Base-by-base conservation (phyloP, 2,888 invertebrate species). In the Cancer borealis region DNA sequence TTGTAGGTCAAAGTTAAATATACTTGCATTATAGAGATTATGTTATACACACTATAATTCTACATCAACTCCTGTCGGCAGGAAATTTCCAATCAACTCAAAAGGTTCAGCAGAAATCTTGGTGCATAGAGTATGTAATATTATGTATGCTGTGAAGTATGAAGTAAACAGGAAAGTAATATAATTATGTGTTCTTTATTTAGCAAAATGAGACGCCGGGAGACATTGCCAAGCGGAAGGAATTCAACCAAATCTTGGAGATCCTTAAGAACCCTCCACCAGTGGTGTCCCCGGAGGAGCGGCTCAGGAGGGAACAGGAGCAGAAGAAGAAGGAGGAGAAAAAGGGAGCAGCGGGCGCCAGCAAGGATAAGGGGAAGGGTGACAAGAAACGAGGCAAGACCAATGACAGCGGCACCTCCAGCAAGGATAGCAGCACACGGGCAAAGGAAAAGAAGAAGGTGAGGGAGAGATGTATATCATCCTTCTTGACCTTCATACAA, bases 141-240 rank as follows among this genome's bases (percentile, higher is more conserved):
- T 60, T 3, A 21, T 21, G 21, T 21, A 60, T 60, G 21, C 17
- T 60, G 17, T 60, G 21, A 60, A 60, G 21, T 21, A 60, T 60
- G 21, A 14, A 17, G 21, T 17, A 60, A 21, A 60, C 60, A 60
- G 60, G 21, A 60, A 21, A 60, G 21, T 60, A 39, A 84, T 84
- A 49, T 91, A 60, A 92, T 10, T 1, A n/a, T 92, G 12, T n/a
- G 17, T 4, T 54, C 30, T 47, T 54, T 60, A 96, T 96, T n/a
- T 96, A 97, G 97, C 98, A 99, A 97, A 98, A 97, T 79, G 99
- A 99, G 96, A 98, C 98, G 0, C 98, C 99, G 0, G 97, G 98
- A 96, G 99, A 99, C 96, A 99, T 99, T 96, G 99, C 99, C 0
- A 97, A 98, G 4, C 97, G 99, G 84, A 99, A 99, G 96, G 98